Evolutionary conservation across 2,113 vertebrate genomes (phyloP).

Genomic region (Aspidoscelis tigris): DNA sequence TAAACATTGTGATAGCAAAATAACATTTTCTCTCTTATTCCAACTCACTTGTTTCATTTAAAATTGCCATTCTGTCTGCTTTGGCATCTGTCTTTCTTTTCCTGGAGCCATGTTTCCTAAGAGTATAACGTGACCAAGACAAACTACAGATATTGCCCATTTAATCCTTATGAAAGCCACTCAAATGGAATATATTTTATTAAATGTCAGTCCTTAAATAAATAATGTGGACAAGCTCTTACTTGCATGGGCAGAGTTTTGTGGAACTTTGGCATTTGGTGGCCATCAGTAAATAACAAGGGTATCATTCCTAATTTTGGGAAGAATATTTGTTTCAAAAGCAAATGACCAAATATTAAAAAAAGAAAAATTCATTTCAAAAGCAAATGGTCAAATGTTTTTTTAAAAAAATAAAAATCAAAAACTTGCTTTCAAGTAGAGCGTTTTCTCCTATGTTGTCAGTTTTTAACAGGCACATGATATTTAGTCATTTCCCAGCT

Average conservation of each 20-base stretch:
- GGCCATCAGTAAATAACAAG: slow-evolving; percentile 7
- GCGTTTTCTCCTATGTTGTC: slow-evolving; percentile 15
- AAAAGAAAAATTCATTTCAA: slow-evolving; percentile 36
- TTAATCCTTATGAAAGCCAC: slow-evolving; percentile 8
- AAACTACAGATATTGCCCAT: not conserved
- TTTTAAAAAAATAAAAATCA: slow-evolving; percentile 20
- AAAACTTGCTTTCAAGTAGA: slow-evolving; percentile 34
- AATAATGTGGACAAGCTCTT: not conserved
- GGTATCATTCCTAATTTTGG: not conserved
- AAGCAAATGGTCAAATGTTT: slow-evolving; percentile 36
- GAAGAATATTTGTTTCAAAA: slow-evolving; percentile 36
- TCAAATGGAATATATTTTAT: not conserved
- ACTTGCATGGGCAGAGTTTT: not conserved
- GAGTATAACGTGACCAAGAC: slow-evolving; percentile 9
- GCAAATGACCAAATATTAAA: slow-evolving; percentile 5
- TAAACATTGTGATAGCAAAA: not conserved
- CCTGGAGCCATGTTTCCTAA: slow-evolving; percentile 1
- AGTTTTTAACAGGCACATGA: slow-evolving; percentile 35
- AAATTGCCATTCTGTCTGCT: not conserved
- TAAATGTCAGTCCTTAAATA: slow-evolving; percentile 8
- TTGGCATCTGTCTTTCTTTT: slow-evolving; percentile 26
- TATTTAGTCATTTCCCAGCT: slow-evolving; percentile 51
- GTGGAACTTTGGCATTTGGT: slow-evolving; percentile 26
- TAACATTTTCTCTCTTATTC: not conserved
- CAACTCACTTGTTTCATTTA: not conserved